phyloP scores from a whole-genome alignment of 2,113 vertebrate genomes.

The Cottus gobio region DNA sequence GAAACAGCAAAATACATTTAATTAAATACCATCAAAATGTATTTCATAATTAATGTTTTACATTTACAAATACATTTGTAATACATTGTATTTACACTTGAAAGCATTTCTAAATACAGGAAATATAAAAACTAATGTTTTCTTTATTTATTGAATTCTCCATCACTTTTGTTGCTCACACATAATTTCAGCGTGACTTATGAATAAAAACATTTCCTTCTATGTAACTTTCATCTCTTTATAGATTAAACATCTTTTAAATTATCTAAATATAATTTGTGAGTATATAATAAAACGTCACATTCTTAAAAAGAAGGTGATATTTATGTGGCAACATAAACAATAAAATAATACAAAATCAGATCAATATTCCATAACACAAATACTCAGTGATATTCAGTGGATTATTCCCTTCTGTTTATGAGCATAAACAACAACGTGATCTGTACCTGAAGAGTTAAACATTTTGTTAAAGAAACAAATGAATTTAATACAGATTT shows the following conservation, averaged over 20 bases:
- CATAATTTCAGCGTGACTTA: constrained; percentile 27
- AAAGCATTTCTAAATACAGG: constrained; percentile 33
- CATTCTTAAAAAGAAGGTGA: not conserved
- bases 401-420: constrained; percentile 42
- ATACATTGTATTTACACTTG: constrained; percentile 45
- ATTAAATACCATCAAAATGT: constrained; percentile 20
- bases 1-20: not conserved
- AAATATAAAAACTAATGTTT: not conserved
- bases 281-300: not conserved
- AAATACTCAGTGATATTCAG: not conserved
- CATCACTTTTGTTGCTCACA: not conserved
- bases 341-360: not conserved
- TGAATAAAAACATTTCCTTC: not conserved
- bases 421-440: constrained; percentile 4
- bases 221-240: too few species aligned
- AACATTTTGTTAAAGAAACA: not conserved
- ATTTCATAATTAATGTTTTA: constrained; percentile 44
- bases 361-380: not conserved
- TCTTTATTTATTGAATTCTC: not conserved
- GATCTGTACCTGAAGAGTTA: constrained; percentile 39
- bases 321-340: constrained; percentile 3
- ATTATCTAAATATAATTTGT: not conserved
- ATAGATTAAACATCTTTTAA: not conserved
- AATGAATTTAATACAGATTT: too few species aligned
- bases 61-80: constrained; percentile 35